A percentile compares a stretch with the other conserved stretches of the same genome.
Evolutionary conservation across 2,888 invertebrate species (phyloP).

Genomic region (Dione juno): DNA sequence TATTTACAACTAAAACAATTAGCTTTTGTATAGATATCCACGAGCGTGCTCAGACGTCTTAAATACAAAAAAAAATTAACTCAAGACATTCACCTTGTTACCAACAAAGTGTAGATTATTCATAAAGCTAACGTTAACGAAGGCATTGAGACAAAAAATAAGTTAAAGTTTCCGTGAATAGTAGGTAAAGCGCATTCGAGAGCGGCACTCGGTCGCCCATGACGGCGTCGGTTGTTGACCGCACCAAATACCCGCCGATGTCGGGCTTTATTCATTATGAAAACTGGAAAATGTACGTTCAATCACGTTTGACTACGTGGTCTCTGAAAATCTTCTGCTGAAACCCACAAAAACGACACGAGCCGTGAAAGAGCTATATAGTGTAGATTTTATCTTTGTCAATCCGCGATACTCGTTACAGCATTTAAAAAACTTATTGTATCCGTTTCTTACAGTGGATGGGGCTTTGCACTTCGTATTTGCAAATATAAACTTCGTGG

Average conservation of each 20-base stretch:
- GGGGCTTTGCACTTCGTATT: background rate
- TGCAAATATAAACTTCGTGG: background rate
- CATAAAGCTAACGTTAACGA: slow-evolving; percentile 21
- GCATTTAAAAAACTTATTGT: slow-evolving; percentile 5
- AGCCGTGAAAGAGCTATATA: background rate
- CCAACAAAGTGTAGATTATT: slow-evolving; percentile 14
- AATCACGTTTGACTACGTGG: slow-evolving; percentile 22
- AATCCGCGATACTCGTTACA: background rate
- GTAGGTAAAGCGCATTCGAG: slow-evolving; percentile 42
- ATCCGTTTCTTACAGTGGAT: slow-evolving; percentile 6
- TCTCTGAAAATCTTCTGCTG: slow-evolving; percentile 12
- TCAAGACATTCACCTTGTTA: slow-evolving; percentile 11
- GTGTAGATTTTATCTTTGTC: background rate
- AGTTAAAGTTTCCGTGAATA: slow-evolving; percentile 37
- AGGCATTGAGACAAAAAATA: slow-evolving; percentile 28
- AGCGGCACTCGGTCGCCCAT: slow-evolving; percentile 47
- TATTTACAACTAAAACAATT: background rate
- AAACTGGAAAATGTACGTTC: slow-evolving; percentile 35
- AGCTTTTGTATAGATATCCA: background rate
- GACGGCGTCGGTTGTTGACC: slow-evolving; percentile 53
- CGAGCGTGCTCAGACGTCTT: background rate
- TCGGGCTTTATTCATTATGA: slow-evolving; percentile 43
- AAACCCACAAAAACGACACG: slow-evolving; percentile 14
- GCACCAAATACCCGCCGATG: slow-evolving; percentile 46
- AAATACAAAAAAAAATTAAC: background rate